Conservation (phyloP, 2,797 vertebrate species). For the Nyctalus aviator region DNA sequence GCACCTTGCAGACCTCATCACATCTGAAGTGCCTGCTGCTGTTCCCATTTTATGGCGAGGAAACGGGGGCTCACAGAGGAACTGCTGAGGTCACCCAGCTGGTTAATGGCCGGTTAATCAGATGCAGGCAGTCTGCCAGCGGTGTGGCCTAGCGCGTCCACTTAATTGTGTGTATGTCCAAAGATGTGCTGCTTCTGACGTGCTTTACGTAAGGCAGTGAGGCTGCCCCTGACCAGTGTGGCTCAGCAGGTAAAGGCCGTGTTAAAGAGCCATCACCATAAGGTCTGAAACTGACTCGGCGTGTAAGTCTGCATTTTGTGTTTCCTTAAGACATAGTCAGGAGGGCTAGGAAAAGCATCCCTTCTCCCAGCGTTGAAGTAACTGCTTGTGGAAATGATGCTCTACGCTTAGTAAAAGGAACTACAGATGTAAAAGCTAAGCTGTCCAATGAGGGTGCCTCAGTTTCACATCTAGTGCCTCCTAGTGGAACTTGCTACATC, state of each 20-base stretch:
- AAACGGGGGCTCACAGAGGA: background rate
- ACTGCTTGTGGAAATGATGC: background rate
- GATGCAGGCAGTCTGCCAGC: background rate
- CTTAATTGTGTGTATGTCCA: background rate
- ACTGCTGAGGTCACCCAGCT: background rate
- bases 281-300: background rate
- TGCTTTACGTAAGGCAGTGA: background rate
- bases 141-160: background rate
- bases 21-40: background rate
- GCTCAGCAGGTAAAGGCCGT: background rate
- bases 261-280: background rate
- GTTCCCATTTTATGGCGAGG: background rate
- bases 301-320: background rate
- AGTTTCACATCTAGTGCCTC: background rate
- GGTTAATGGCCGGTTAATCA: background rate
- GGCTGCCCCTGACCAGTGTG: background rate
- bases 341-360: background rate
- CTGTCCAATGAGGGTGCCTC: background rate
- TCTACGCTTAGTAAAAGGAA: background rate
- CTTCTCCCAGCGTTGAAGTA: background rate
- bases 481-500: background rate
- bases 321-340: slow-evolving; percentile 30
- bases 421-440: background rate
- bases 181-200: background rate
- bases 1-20: background rate